Percentiles rank a stretch among this genome's conserved stretches.
Evolutionary conservation across 92 coral and sea anemone species (phyloP).

Genomic region (Porites evermanni): DNA sequence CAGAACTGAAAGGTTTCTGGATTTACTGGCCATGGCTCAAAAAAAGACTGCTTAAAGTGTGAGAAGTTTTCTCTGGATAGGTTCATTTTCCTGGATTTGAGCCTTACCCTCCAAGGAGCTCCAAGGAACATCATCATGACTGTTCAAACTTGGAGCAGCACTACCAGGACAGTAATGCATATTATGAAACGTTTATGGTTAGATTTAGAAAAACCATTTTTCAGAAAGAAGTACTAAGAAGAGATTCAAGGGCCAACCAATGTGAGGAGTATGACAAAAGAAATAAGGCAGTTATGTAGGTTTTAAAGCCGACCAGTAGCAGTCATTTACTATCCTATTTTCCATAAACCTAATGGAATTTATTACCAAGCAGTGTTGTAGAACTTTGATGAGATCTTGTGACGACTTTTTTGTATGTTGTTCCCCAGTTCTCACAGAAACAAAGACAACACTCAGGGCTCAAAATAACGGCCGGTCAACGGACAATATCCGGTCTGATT

Average conservation of each 20-base stretch:
- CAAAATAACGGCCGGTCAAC: not conserved
- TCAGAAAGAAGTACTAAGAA: conserved; percentile 31
- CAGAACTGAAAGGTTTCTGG: conserved; percentile 53
- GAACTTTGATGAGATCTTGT: conserved; percentile 2
- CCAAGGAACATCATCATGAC: conserved; percentile 23
- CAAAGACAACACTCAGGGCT: conserved; percentile 9
- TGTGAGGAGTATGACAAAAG: conserved; percentile 60
- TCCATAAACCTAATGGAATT: conserved; percentile 3
- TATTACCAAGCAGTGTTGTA: conserved; percentile 13
- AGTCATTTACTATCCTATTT: conserved; percentile 26
- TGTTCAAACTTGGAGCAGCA: conserved; percentile 1
- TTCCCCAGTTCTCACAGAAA: conserved; percentile 55
- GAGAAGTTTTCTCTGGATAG: conserved; percentile 56
- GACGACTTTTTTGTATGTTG: conserved; percentile 39
- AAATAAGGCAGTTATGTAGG: conserved; percentile 59
- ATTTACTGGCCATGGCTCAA: conserved; percentile 40
- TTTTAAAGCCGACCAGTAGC: conserved; percentile 81
- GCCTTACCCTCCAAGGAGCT: conserved; percentile 15
- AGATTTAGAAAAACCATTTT: conserved; percentile 32
- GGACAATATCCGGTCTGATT: not conserved
- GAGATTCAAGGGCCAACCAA: conserved; percentile 56
- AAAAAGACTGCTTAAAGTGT: conserved; percentile 72
- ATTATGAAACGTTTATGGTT: conserved; percentile 17
- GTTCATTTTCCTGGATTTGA: conserved; percentile 37
- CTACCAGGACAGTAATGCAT: conserved; percentile 62